Evolutionary conservation across 2,113 vertebrate species (phyloP).

Genomic region (Nyctibius bracteatus): DNA sequence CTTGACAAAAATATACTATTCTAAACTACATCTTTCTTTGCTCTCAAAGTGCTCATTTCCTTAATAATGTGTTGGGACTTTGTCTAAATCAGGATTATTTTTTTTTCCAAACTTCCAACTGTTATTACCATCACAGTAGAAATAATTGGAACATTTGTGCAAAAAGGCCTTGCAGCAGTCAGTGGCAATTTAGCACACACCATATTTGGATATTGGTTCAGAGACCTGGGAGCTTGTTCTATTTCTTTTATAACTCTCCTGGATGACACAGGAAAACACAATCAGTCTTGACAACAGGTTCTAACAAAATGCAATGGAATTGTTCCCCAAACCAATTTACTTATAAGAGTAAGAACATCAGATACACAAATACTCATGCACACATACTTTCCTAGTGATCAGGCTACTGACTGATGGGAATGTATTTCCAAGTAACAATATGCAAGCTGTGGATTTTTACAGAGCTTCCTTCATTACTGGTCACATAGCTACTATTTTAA

Average conservation of each 20-base stretch:
- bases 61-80: conserved; percentile 29
- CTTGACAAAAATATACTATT: conserved; percentile 19
- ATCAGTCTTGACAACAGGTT: conserved; percentile 28
- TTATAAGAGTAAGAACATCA: neutral
- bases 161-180: conserved; percentile 23
- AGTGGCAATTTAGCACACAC: conserved; percentile 17
- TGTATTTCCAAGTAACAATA: neutral
- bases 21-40: neutral
- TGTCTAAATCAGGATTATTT: neutral
- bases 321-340: neutral
- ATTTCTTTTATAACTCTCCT: neutral
- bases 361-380: neutral
- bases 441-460: neutral
- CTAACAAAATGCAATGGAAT: neutral
- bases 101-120: neutral
- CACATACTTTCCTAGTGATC: neutral
- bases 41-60: conserved; percentile 40
- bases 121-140: conserved; percentile 32
- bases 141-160: conserved; percentile 31
- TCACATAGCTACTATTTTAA: neutral
- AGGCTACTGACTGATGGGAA: neutral
- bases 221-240: neutral
- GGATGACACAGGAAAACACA: conserved; percentile 19
- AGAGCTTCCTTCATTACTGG: neutral
- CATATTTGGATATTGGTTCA: conserved; percentile 18